Percentiles rank a stretch among this genome's conserved stretches.
phyloP scores from a whole-genome alignment of 2,113 vertebrate species.

The Sander lucioperca region DNA sequence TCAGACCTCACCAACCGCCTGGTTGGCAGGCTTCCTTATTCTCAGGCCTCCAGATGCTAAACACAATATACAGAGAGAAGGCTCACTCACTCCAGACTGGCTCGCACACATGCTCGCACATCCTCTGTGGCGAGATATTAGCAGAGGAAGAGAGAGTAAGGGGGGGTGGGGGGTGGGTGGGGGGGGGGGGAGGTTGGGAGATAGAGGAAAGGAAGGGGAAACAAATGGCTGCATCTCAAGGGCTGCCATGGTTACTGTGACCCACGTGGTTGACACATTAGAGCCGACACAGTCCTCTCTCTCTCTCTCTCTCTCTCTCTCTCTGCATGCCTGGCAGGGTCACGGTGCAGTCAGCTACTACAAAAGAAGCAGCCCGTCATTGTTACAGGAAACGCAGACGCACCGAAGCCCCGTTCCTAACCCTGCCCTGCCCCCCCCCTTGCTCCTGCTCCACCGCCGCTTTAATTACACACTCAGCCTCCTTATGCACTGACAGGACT shows the following conservation, averaged over 20 bases:
- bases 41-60: conserved; percentile 66
- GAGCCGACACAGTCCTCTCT: conserved; percentile 53
- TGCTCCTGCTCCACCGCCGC: background rate
- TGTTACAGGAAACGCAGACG: conserved; percentile 75
- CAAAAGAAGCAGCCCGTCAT: conserved; percentile 76
- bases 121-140: conserved; percentile 48
- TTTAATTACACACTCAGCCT: conserved; percentile 73
- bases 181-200: background rate
- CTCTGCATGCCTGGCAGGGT: conserved; percentile 71
- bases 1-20: conserved; percentile 41
- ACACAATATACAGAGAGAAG: conserved; percentile 22
- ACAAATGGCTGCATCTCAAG: conserved; percentile 63
- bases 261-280: conserved; percentile 83
- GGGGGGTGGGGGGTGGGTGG: background rate
- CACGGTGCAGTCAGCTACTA: conserved; percentile 81
- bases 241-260: conserved; percentile 82
- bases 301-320: conserved; percentile 31
- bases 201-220: background rate
- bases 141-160: conserved; percentile 20
- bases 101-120: conserved; percentile 49
- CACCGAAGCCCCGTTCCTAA: conserved; percentile 21
- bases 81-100: conserved; percentile 41
- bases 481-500: conserved; percentile 29
- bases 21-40: conserved; percentile 60
- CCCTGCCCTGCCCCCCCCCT: background rate